These are phyloP conservation scores for Danionella cerebrum DNA, from an alignment of 2,113 vertebrate genomes.

Conservation along the genomic window DNA sequence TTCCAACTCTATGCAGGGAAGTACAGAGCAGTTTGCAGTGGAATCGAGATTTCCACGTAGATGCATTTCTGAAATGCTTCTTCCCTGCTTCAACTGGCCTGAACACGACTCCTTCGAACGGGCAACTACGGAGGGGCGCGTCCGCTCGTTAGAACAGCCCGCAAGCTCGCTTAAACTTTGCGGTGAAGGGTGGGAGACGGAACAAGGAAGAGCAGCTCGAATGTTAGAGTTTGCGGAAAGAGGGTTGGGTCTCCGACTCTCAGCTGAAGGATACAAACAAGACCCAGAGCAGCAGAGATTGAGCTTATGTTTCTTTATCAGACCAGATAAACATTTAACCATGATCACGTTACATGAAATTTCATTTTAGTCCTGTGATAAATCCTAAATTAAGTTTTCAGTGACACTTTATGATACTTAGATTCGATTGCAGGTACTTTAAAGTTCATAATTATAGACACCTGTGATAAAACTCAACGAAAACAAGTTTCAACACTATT, in stretches of 20 bases:
- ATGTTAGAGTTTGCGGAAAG: conserved; percentile 28
- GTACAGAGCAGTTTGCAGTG: neutral
- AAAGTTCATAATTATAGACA: too few species aligned
- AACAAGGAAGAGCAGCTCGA: conserved; percentile 10
- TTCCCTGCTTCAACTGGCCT: conserved; percentile 6
- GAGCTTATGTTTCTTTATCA: neutral
- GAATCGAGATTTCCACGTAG: neutral
- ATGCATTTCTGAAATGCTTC: conserved; percentile 26
- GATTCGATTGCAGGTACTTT: too few species aligned
- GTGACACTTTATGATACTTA: too few species aligned
- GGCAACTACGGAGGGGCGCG: neutral
- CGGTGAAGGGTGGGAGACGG: neutral
- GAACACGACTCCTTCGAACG: conserved; percentile 9
- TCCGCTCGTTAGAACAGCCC: conserved; percentile 5
- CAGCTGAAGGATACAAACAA: conserved; percentile 29
- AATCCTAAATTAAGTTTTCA: too few species aligned
- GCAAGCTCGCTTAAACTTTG: neutral
- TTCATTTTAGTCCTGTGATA: too few species aligned
- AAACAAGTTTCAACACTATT: too few species aligned
- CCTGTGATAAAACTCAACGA: too few species aligned
- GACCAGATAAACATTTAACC: neutral
- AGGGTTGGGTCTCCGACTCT: conserved; percentile 31
- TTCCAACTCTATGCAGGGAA: neutral
- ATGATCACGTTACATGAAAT: neutral
- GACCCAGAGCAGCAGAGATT: neutral